These are phyloP conservation scores for Lycaon pictus DNA, from an alignment of 2,113 vertebrate genomes.

Conservation along the genomic window DNA sequence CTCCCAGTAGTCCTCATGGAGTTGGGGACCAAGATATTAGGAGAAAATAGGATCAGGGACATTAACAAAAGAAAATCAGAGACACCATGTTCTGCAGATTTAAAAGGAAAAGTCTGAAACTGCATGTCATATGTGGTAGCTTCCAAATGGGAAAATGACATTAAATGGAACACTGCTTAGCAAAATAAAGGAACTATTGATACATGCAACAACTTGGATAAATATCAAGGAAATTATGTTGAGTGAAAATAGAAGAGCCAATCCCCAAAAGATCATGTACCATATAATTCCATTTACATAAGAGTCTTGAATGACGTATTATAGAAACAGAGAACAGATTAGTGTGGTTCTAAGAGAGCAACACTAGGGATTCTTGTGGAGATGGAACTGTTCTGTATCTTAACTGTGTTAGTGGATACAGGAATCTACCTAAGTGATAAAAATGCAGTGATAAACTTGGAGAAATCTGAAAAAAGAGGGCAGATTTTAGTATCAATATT, in stretches of 20 bases:
- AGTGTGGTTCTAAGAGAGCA: not conserved
- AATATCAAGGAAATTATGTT: conserved; percentile 32
- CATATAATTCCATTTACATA: conserved; percentile 34
- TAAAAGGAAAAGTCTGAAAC: conserved; percentile 39
- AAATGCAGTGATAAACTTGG: not conserved
- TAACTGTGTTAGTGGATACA: not conserved
- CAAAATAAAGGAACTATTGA: not conserved
- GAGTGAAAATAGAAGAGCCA: not conserved
- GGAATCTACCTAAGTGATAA: not conserved
- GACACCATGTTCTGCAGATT: not conserved
- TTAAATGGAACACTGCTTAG: conserved; percentile 17
- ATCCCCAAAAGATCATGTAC: not conserved
- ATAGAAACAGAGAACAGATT: conserved; percentile 32
- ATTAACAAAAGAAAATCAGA: conserved; percentile 25
- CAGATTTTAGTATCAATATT: not conserved
- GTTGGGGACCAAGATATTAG: not conserved
- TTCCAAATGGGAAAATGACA: conserved; percentile 44
- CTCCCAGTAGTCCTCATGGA: not conserved
- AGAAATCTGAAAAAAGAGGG: conserved; percentile 22
- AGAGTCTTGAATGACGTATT: conserved; percentile 50
- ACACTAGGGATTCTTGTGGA: not conserved
- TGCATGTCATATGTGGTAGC: conserved; percentile 3
- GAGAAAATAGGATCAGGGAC: not conserved
- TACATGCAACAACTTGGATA: not conserved
- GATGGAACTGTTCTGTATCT: not conserved